Base-by-base conservation (phyloP, 2,113 vertebrate genomes). In the Orthonyx spaldingii region DNA sequence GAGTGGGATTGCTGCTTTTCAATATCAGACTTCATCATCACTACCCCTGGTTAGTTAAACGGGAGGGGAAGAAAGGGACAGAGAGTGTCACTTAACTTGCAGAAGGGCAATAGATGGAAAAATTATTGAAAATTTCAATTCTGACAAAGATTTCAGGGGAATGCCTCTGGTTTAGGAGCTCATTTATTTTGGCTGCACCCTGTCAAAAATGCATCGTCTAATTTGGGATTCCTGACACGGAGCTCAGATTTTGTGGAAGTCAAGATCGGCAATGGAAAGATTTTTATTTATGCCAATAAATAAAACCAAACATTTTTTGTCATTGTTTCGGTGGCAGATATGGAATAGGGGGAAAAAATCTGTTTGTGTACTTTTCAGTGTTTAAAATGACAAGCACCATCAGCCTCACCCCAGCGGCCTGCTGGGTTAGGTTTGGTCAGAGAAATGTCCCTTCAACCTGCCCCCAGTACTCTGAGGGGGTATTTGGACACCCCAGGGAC, bases 291-390 rank as follows among this genome's bases (percentile, higher is more conserved):
- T 37, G 46, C n/a, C n/a, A n/a, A n/a, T n/a, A n/a, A 75, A 18
- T 47, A 46, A 63, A 78, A 41, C 10, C 24, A 69, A 39, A 3
- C 10, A 2, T 17, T 13, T 41, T 42, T 71, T 5, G 26, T 68
- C 39, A 4, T 32, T 65, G 22, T 44, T 57, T 83, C 32, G 5
- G 20, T 75, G 37, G 10, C 28, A 66, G 22, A 53, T 39, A 27
- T 8, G 26, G 66, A 68, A 64, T 3, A 17, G 18, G 5, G 4
- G 5, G 6, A 3, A 1, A 30, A 60, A 57, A 22, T 7, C 0
- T 41, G 6, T 13, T 44, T 13, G 35, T 9, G 32, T 59, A 44
- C 26, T 87, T 80, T 46, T 13, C 15, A 13, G 27, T 32, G 33
- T 49, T 84, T 69, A n/a, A 69, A 81, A 66, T 26, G 7, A 42